These are phyloP conservation scores for Phyllostomus hastatus DNA, from an alignment of 2,113 vertebrate genomes.

Conservation along the genomic window DNA sequence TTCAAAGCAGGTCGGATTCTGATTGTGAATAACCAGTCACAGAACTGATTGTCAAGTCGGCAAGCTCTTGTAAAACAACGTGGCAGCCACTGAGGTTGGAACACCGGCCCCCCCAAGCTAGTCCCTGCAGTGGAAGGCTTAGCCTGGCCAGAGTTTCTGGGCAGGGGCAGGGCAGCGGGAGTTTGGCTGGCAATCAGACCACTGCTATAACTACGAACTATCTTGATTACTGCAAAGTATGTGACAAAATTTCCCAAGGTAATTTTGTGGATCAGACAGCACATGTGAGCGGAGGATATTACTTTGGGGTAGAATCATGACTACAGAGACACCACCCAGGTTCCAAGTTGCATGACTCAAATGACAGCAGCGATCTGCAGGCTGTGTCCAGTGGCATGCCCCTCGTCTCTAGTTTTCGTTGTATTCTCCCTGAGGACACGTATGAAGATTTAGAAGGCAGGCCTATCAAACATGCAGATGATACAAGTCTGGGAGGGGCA, in stretches of 20 bases:
- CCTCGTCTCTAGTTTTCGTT: background rate
- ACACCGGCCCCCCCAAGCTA: background rate
- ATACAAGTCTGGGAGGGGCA: background rate
- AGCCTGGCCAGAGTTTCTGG: background rate
- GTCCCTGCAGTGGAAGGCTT: background rate
- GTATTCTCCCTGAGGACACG: background rate
- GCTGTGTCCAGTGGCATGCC: background rate
- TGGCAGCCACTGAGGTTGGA: background rate
- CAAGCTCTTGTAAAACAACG: background rate
- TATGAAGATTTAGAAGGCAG: background rate
- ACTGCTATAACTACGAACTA: background rate
- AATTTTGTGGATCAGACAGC: background rate
- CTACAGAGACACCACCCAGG: background rate
- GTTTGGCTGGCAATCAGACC: background rate
- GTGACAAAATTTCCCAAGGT: background rate
- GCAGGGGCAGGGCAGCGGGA: rapidly evolving
- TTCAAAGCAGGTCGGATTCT: constrained; percentile 20
- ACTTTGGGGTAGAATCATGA: background rate
- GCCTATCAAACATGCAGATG: background rate
- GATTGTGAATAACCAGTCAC: background rate
- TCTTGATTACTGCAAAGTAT: background rate
- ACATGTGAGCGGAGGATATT: background rate
- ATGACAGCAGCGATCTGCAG: background rate
- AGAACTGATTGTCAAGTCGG: background rate
- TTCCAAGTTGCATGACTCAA: background rate